Evolutionary conservation across 2,888 invertebrate species (phyloP).

Genomic region (Leucozona laternaria): DNA sequence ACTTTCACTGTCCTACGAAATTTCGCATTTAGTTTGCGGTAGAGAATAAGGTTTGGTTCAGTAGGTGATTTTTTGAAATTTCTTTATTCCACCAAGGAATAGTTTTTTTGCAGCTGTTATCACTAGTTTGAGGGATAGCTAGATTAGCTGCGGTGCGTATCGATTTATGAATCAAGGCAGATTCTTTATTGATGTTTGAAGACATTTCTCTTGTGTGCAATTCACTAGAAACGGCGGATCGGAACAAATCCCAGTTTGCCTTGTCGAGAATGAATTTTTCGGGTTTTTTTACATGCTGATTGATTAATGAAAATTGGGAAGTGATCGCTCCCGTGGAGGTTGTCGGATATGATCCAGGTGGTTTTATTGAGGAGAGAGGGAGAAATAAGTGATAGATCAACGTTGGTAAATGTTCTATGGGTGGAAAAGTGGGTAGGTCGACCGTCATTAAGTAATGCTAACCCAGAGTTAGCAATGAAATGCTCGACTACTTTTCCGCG

Average conservation of each 20-base stretch:
- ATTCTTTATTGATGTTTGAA: slow-evolving; percentile 32
- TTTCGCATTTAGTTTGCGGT: slow-evolving; percentile 20
- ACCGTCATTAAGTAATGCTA: slow-evolving; percentile 45
- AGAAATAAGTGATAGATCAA: slow-evolving; percentile 27
- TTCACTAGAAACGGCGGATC: neutral
- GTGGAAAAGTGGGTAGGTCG: slow-evolving; percentile 42
- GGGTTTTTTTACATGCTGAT: neutral
- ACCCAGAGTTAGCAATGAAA: slow-evolving; percentile 29
- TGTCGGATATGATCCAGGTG: slow-evolving; percentile 2
- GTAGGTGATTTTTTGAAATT: slow-evolving; percentile 81
- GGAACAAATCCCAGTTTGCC: neutral
- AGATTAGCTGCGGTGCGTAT: slow-evolving; percentile 34
- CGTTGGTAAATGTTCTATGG: slow-evolving; percentile 27
- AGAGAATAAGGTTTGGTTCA: neutral
- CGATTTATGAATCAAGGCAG: slow-evolving; percentile 29
- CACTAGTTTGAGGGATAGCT: slow-evolving; percentile 37
- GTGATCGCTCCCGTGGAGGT: slow-evolving; percentile 31
- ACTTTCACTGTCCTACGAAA: slow-evolving; percentile 6
- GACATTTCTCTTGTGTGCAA: neutral
- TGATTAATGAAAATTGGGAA: slow-evolving; percentile 25
- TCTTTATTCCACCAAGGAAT: slow-evolving; percentile 84
- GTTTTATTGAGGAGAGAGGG: slow-evolving; percentile 20
- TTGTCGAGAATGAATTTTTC: neutral
- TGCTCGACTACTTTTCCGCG: slow-evolving; percentile 46
- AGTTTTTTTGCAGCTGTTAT: slow-evolving; percentile 13